Evolutionary conservation across 1,140 invertebrate species (phyloP).

Genomic region (Zaprionus taronus): DNA sequence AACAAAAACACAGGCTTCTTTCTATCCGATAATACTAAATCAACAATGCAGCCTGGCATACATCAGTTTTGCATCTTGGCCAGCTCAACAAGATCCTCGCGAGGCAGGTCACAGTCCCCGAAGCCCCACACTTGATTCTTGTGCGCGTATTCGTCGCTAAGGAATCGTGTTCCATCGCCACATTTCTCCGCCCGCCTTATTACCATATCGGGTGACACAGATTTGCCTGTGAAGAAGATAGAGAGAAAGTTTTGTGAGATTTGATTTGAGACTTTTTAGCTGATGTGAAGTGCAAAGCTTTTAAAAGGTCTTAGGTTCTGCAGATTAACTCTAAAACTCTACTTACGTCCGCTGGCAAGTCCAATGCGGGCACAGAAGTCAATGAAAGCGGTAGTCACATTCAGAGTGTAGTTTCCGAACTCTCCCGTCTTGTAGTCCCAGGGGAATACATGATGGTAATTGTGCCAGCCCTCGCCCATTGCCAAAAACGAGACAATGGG

Average conservation of each 20-base stretch:
- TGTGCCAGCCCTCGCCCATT: conserved; percentile 95
- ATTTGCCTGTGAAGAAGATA: conserved; percentile 85
- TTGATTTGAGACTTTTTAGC: neutral
- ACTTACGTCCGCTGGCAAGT: conserved; percentile 90
- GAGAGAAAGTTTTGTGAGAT: neutral
- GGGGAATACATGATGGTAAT: conserved; percentile 95
- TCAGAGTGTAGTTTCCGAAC: conserved; percentile 88
- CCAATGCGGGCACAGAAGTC: conserved; percentile 89
- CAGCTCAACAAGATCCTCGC: conserved; percentile 85
- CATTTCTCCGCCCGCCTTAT: conserved; percentile 86
- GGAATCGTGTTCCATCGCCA: conserved; percentile 87
- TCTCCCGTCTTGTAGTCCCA: conserved; percentile 95
- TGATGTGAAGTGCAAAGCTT: no score
- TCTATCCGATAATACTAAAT: conserved; percentile 4
- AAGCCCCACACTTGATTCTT: conserved; percentile 86
- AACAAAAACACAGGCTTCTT: conserved; percentile 11
- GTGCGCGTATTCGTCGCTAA: conserved; percentile 75
- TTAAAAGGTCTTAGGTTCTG: no score
- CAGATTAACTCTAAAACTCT: neutral
- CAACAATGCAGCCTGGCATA: neutral
- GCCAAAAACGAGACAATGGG: conserved; percentile 89
- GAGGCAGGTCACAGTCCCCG: conserved; percentile 86
- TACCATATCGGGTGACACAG: conserved; percentile 88
- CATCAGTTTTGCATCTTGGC: conserved; percentile 84
- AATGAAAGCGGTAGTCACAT: conserved; percentile 90